Evolutionary conservation across 1,140 invertebrate species (phyloP).

Genomic region (Maconellicoccus hirsutus): DNA sequence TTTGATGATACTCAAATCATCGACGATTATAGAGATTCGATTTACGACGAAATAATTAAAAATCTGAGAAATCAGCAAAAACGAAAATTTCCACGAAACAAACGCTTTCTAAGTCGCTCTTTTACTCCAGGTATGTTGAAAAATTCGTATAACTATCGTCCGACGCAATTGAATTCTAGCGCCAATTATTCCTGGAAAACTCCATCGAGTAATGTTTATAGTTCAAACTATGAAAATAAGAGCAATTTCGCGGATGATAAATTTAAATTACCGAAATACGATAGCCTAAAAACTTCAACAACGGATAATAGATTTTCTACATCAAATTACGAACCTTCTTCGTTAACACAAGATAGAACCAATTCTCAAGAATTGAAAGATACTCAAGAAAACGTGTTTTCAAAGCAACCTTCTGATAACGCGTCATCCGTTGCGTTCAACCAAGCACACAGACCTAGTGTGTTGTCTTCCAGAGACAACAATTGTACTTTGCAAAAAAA

Average conservation of each 20-base stretch:
- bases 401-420: not conserved
- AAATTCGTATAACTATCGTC: not conserved
- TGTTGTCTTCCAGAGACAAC: no score
- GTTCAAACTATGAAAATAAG: not conserved
- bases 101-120: not conserved
- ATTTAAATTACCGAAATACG: not conserved
- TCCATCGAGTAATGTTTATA: not conserved
- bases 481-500: no score
- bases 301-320: not conserved
- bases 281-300: not conserved
- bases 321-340: not conserved
- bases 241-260: not conserved
- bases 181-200: not conserved
- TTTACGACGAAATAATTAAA: constrained; percentile 13
- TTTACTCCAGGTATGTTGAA: not conserved
- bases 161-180: not conserved
- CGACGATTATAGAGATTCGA: not conserved
- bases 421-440: no score
- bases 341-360: not conserved
- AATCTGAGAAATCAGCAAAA: not conserved
- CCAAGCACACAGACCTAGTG: no score
- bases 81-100: not conserved
- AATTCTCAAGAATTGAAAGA: not conserved
- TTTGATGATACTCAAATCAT: not conserved
- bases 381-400: not conserved